Conservation (phyloP, 2,113 vertebrate species). For the Mionectes macconnelli region DNA sequence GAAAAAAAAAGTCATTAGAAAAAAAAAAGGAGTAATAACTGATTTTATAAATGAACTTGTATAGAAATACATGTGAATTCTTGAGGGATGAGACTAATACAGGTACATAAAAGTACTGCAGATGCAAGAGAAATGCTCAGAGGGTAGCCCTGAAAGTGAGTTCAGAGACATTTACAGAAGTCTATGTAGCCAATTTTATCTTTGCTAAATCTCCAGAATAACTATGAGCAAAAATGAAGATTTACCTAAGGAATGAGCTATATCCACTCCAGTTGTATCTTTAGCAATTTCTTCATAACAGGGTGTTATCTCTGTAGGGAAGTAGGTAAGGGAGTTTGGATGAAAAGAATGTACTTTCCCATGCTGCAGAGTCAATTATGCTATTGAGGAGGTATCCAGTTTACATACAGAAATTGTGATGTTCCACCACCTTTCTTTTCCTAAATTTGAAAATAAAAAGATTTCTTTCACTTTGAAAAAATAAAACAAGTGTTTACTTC, state of each 20-base stretch:
- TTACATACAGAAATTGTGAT: neutral
- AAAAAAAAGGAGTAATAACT: neutral
- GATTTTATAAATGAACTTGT: neutral
- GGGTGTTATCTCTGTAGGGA: neutral
- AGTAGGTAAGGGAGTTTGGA: neutral
- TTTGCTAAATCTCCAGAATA: neutral
- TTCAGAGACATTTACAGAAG: neutral
- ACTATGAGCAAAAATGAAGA: neutral
- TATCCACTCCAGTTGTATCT: neutral
- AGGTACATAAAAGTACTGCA: neutral
- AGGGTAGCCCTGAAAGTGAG: neutral
- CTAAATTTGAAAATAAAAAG: neutral
- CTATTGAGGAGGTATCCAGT: neutral
- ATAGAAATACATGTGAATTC: neutral
- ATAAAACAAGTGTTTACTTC: neutral
- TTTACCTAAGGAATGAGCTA: neutral
- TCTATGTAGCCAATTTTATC: neutral
- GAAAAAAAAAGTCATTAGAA: neutral
- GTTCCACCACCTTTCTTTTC: neutral
- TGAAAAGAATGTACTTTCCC: neutral
- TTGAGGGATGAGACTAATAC: neutral
- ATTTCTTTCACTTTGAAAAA: neutral
- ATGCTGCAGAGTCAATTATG: neutral
- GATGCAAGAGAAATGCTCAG: neutral
- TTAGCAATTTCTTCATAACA: neutral